phyloP scores from a whole-genome alignment of 1,140 invertebrate genomes.

The Aplysia californica region DNA sequence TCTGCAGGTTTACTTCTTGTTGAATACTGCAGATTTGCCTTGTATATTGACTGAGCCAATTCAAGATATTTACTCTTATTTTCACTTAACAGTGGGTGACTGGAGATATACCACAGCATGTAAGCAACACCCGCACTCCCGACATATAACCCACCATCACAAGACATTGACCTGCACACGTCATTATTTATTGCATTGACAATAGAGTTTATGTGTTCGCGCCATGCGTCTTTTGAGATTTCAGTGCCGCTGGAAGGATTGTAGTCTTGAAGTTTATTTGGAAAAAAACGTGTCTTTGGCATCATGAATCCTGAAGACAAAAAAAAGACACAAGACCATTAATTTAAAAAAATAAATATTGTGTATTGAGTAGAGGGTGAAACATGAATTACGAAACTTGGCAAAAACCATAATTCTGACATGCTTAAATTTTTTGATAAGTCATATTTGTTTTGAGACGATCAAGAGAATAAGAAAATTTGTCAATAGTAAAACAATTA shows the following conservation, averaged over 20 bases:
- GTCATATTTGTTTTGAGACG: too few relatives aligned
- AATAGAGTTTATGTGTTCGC: conserved; percentile 32
- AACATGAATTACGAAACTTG: too few relatives aligned
- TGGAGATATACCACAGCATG: conserved; percentile 66
- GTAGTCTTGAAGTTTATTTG: conserved; percentile 59
- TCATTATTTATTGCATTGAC: conserved; percentile 42
- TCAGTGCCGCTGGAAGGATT: conserved; percentile 34
- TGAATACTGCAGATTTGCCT: not conserved
- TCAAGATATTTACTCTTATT: conserved; percentile 55
- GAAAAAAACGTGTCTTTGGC: conserved; percentile 52
- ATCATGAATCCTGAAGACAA: too few relatives aligned
- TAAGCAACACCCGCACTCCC: conserved; percentile 70
- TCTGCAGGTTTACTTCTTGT: conserved; percentile 39
- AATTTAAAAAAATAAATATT: too few relatives aligned
- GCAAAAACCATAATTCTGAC: too few relatives aligned
- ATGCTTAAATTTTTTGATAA: too few relatives aligned
- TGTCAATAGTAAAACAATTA: too few relatives aligned
- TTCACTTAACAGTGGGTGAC: conserved; percentile 47
- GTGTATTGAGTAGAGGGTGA: too few relatives aligned
- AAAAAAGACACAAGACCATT: too few relatives aligned
- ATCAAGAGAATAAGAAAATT: too few relatives aligned
- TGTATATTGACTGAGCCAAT: conserved; percentile 35
- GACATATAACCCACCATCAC: conserved; percentile 70
- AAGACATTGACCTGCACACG: conserved; percentile 43
- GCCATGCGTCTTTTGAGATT: conserved; percentile 49